These are phyloP conservation scores for Bombus fervidus DNA, from an alignment of 1,140 invertebrate species.

Conservation along the genomic window DNA sequence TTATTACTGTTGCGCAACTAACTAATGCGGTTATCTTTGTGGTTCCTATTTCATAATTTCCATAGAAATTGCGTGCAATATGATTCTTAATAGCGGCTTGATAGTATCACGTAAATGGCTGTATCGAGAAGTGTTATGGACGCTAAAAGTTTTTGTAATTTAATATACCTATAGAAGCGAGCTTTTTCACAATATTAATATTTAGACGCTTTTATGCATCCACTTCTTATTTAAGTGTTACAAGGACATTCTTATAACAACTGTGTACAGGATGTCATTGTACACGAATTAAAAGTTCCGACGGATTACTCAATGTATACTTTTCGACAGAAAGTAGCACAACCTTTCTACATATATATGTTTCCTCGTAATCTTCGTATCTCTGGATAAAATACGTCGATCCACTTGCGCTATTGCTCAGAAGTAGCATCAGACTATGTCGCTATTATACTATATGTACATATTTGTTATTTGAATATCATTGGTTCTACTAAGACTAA, in stretches of 20 bases:
- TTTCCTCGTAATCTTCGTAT: neutral
- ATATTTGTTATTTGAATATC: too few relatives aligned
- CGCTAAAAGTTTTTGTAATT: neutral
- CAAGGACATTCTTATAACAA: slow-evolving; percentile 20
- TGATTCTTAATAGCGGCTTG: slow-evolving; percentile 9
- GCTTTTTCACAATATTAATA: neutral
- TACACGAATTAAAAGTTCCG: neutral
- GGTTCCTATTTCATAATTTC: slow-evolving; percentile 29
- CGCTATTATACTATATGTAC: too few relatives aligned
- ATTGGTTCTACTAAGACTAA: too few relatives aligned
- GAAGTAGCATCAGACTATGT: too few relatives aligned
- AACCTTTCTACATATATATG: neutral
- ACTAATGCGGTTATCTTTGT: slow-evolving; percentile 12
- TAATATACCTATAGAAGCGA: neutral
- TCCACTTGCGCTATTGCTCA: neutral
- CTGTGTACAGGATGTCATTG: neutral
- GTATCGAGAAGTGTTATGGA: neutral
- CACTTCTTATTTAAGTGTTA: slow-evolving; percentile 7
- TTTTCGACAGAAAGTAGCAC: neutral
- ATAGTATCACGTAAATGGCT: slow-evolving; percentile 1
- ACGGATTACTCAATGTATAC: neutral
- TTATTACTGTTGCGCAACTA: slow-evolving; percentile 1
- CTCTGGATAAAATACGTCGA: neutral
- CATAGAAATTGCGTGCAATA: slow-evolving; percentile 18
- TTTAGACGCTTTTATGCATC: slow-evolving; percentile 2